Percentiles rank a stretch among this genome's conserved stretches.
Conservation (phyloP, 1,140 invertebrate species). For the Musca vetustissima region DNA sequence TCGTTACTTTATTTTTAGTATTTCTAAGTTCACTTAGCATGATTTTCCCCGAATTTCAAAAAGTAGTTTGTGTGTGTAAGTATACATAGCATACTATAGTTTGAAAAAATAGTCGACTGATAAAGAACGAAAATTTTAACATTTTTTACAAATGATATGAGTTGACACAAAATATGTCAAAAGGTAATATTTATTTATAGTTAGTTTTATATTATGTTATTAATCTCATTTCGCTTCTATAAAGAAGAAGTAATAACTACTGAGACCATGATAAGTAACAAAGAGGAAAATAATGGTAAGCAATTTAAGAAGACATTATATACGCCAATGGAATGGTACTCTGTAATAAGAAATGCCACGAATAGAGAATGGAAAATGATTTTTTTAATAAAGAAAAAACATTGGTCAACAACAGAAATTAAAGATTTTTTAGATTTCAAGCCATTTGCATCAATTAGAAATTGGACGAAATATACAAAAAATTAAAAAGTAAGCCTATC, state of each 20-base stretch:
- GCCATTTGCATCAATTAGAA: neutral
- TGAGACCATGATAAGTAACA: no score
- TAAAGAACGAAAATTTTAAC: neutral
- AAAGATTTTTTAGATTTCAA: constrained; percentile 1
- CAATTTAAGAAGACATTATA: neutral
- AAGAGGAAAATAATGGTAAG: no score
- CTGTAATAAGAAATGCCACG: no score
- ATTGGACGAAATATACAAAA: neutral
- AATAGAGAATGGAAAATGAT: neutral
- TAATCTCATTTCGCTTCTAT: neutral
- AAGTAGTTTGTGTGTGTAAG: no score
- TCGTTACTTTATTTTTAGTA: no score
- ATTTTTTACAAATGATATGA: neutral
- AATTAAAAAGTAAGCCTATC: constrained; percentile 1
- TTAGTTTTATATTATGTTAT: neutral
- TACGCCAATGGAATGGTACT: neutral
- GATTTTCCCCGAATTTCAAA: no score
- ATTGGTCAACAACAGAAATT: neutral
- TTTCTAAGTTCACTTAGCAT: no score
- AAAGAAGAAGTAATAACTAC: neutral
- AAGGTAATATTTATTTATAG: no score
- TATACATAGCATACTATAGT: no score
- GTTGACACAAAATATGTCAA: neutral
- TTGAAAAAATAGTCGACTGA: no score
- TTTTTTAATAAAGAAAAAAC: no score